Evolutionary conservation across 2,888 invertebrate species (phyloP).

Genomic region (Chaitophorus viminalis): DNA sequence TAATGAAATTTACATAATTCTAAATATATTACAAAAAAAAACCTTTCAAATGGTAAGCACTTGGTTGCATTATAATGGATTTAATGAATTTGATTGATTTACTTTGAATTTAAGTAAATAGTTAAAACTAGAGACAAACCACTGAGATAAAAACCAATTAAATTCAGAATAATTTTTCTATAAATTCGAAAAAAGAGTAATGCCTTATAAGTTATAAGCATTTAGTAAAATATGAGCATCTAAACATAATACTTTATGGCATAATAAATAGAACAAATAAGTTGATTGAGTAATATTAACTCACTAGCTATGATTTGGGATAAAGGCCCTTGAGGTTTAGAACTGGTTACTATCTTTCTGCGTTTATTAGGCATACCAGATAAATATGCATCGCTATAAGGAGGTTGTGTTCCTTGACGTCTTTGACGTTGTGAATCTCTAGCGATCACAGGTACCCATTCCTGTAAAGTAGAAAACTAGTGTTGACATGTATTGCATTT

Average conservation of each 20-base stretch:
- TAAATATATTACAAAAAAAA: no score
- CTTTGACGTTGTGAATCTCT: slow-evolving; percentile 81
- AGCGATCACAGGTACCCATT: slow-evolving; percentile 88
- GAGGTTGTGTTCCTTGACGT: slow-evolving; percentile 70
- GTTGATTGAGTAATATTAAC: not conserved
- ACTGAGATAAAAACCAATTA: no score
- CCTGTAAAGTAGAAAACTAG: slow-evolving; percentile 58
- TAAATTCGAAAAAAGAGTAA: no score
- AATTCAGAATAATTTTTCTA: no score
- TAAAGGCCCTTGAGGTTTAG: slow-evolving; percentile 65
- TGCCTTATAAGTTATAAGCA: no score
- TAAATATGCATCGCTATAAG: slow-evolving; percentile 90
- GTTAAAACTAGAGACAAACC: no score
- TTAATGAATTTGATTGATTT: no score
- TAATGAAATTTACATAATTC: not conserved
- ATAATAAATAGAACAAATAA: not conserved
- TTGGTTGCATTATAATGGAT: no score
- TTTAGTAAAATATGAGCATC: no score
- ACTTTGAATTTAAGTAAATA: no score
- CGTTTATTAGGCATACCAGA: slow-evolving; percentile 90
- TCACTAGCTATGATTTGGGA: slow-evolving; percentile 40
- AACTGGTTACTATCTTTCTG: slow-evolving; percentile 76
- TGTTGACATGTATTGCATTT: not conserved
- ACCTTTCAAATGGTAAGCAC: no score
- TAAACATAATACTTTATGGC: no score